A percentile compares a stretch with the other conserved stretches of the same genome.
Evolutionary conservation across 2,113 vertebrate species (phyloP).

Genomic region (Syngnathus typhle): DNA sequence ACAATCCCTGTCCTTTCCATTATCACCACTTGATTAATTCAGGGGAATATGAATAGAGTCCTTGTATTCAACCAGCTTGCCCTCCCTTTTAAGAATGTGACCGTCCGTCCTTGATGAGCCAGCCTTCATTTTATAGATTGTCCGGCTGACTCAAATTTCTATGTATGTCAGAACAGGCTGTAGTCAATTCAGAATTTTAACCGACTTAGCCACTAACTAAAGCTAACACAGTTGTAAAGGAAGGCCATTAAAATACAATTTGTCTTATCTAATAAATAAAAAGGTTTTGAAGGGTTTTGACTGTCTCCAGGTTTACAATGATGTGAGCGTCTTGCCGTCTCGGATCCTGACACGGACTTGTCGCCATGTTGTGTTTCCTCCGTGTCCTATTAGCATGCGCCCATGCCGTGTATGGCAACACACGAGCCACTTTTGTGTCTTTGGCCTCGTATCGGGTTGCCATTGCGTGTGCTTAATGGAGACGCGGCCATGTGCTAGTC

Average conservation of each 20-base stretch:
- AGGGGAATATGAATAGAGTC: slow-evolving; percentile 25
- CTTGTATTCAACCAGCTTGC: slow-evolving; percentile 29
- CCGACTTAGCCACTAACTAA: too few species aligned
- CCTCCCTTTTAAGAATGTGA: slow-evolving; percentile 24
- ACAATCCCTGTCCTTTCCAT: slow-evolving; percentile 42
- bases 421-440: slow-evolving; percentile 68
- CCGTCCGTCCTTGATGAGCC: slow-evolving; percentile 14
- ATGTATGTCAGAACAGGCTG: too few species aligned
- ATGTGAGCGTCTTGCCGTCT: slow-evolving; percentile 5
- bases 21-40: slow-evolving; percentile 38
- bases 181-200: too few species aligned
- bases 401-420: slow-evolving; percentile 61
- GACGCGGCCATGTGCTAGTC: slow-evolving; percentile 62
- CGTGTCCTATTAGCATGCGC: slow-evolving; percentile 56
- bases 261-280: background rate
- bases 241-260: background rate
- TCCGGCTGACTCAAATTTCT: background rate
- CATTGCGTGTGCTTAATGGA: slow-evolving; percentile 51
- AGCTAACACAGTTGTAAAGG: too few species aligned
- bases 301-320: background rate
- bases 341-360: slow-evolving; percentile 27
- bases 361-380: slow-evolving; percentile 38
- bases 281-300: background rate
- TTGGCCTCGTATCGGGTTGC: slow-evolving; percentile 55
- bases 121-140: slow-evolving; percentile 8